Evolutionary conservation across 2,797 vertebrate genomes (phyloP).

Genomic region (Hypotaenidia okinawae): DNA sequence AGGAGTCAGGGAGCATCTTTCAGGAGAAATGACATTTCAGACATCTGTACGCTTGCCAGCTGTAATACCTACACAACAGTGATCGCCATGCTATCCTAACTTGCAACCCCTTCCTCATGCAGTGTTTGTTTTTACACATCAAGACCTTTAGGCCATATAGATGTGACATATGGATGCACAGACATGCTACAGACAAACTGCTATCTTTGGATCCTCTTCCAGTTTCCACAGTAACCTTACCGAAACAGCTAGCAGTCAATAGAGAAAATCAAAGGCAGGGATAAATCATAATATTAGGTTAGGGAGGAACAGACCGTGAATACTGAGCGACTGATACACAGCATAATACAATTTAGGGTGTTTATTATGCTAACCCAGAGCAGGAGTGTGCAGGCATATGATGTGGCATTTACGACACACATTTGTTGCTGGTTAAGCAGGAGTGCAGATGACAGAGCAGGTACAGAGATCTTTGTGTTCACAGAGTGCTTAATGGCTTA

Average conservation of each 20-base stretch:
- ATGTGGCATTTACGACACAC: slow-evolving; percentile 14
- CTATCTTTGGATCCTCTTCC: slow-evolving; percentile 5
- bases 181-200: slow-evolving; percentile 40
- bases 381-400: background rate
- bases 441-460: background rate
- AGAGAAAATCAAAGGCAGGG: slow-evolving; percentile 63
- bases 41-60: background rate
- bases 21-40: background rate
- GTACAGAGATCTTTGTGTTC: background rate
- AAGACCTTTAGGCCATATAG: slow-evolving; percentile 23
- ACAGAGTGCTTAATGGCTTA: background rate
- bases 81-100: background rate
- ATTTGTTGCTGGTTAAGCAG: slow-evolving; percentile 20
- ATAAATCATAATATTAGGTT: slow-evolving; percentile 74
- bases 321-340: slow-evolving; percentile 57
- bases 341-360: slow-evolving; percentile 47
- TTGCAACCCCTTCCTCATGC: background rate
- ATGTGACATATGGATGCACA: slow-evolving; percentile 37
- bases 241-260: slow-evolving; percentile 56
- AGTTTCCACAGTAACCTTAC: slow-evolving; percentile 72
- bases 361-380: slow-evolving; percentile 50
- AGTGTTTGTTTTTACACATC: background rate
- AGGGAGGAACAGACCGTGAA: slow-evolving; percentile 61
- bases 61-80: background rate
- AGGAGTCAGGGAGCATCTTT: background rate